Percentiles rank a stretch among this genome's conserved stretches.
These are phyloP conservation scores for Silurus asotus DNA, from an alignment of 2,113 vertebrate species.

Conservation along the genomic window DNA sequence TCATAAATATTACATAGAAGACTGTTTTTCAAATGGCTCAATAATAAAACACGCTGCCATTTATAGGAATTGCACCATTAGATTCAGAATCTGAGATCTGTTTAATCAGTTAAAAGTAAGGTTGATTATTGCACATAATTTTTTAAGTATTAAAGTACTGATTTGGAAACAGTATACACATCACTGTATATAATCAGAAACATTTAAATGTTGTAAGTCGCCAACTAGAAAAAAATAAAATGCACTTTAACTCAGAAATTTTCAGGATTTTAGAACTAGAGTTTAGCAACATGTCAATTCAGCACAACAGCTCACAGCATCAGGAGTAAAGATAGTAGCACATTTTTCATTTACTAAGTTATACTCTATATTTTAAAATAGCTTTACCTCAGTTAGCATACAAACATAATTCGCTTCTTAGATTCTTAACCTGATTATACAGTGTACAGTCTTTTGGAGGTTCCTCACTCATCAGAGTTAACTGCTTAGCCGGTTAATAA, in stretches of 20 bases:
- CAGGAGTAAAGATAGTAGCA: neutral
- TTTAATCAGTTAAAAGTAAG: neutral
- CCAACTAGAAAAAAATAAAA: too few species aligned
- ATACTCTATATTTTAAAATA: neutral
- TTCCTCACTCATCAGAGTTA: too few species aligned
- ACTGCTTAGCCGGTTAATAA: too few species aligned
- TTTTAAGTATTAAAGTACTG: neutral
- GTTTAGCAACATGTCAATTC: neutral
- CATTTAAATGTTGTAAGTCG: too few species aligned
- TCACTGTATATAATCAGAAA: too few species aligned
- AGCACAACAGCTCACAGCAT: neutral
- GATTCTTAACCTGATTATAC: neutral
- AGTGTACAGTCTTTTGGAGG: too few species aligned
- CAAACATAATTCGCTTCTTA: neutral
- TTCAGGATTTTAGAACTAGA: neutral
- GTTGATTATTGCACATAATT: neutral
- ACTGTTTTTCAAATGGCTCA: neutral
- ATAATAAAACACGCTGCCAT: neutral
- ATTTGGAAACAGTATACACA: too few species aligned
- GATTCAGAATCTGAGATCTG: neutral
- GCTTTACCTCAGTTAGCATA: neutral
- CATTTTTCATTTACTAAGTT: neutral
- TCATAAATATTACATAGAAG: neutral
- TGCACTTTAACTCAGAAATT: neutral
- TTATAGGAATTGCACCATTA: neutral